Base-by-base conservation (phyloP, 2,113 vertebrate species). In the Neotoma lepida region DNA sequence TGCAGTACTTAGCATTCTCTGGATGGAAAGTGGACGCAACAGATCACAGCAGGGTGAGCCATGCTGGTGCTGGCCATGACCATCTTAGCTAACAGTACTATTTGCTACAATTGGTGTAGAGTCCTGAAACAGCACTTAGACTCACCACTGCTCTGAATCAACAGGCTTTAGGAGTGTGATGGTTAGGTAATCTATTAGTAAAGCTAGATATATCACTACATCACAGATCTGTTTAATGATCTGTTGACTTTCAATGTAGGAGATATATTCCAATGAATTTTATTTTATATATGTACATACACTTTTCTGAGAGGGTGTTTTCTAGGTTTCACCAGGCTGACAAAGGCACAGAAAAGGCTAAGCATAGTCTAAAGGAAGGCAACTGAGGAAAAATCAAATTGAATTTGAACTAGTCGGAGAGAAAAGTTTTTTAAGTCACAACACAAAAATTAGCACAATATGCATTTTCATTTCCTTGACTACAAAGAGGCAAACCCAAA, bases 351-450 rank as follows among this genome's bases (percentile, higher is more conserved):
- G 63, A 58, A 66, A 90, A 76, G 41, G 46, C 80, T 93, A 86
- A 95, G 39, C 77, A 91, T 33, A 63, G 15, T 81, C 54, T 93
- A 86, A 94, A 68, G 71, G 41, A 71, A 91, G 54, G 71, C 33
- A 92, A 90, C 26, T 12, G 22, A 95, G 9, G 76, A 70, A 71
- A 94, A 92, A 58, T 61, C 18, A 94, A 94, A 78, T 73, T 86
- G 76, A 61, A 91, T 71, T 54, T 94, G 71, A 95, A 88, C 26
- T 66, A 88, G 58, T 63, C 76, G 56, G 64, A 77, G n/a, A 94
- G 18, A 78, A 96, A 95, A 88, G 24, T n/a, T 94, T 70, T 91
- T 94, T 81, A 88, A 95, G 51, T 89, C 91, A 95, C 17, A 90
- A 92, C 9, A 93, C 46, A 66, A 44, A 93, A 93, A 56, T 70